phyloP scores from a whole-genome alignment of 2,797 vertebrate species.

The Salmo trutta region DNA sequence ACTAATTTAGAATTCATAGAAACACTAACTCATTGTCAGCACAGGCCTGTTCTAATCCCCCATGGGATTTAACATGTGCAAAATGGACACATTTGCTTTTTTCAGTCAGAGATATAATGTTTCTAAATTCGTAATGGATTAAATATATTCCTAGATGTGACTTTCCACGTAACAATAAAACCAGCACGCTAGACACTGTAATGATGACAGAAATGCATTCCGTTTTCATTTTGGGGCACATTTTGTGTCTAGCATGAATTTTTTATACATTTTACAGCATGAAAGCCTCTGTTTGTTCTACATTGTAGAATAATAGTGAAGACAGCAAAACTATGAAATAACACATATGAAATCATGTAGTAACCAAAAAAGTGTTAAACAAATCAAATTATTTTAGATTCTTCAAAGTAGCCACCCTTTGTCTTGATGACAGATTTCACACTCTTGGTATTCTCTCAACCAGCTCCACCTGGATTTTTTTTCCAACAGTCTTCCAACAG shows the following conservation, averaged over 20 bases:
- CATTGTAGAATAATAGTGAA: no score
- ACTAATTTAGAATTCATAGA: constrained; percentile 48
- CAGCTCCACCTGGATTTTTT: no score
- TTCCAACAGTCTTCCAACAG: no score
- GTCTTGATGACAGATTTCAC: no score
- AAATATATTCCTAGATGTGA: neutral
- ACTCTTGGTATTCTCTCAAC: no score
- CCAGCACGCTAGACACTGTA: neutral
- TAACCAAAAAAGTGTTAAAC: no score
- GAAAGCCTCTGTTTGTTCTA: neutral
- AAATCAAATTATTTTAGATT: no score
- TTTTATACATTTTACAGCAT: neutral
- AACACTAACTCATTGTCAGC: constrained; percentile 18
- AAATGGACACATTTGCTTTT: constrained; percentile 22
- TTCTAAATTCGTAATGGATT: neutral
- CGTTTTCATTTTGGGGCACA: neutral
- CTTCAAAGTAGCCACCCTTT: no score
- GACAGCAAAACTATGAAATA: no score
- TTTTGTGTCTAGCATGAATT: neutral
- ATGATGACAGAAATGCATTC: neutral
- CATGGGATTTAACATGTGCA: neutral
- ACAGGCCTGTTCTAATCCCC: constrained; percentile 9
- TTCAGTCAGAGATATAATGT: neutral
- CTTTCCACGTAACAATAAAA: neutral
- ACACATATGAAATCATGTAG: no score